Conservation (phyloP, 1,140 invertebrate genomes). For the Neodiprion pinetum region DNA sequence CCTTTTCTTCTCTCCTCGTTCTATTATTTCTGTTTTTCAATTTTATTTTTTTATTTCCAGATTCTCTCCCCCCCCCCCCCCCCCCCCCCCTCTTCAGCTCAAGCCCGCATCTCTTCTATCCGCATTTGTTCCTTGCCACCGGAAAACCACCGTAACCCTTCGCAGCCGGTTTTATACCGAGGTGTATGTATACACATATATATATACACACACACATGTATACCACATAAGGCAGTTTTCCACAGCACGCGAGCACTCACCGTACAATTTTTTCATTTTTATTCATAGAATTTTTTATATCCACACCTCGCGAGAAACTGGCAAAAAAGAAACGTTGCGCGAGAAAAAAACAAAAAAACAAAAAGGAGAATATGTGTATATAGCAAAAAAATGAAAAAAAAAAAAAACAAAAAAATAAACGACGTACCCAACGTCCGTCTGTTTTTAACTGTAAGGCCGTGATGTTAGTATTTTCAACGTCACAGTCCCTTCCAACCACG, state of each 20-base stretch:
- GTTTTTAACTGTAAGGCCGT: too few relatives aligned
- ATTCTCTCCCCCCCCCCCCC: too few relatives aligned
- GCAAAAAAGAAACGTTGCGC: not conserved
- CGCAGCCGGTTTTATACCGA: too few relatives aligned
- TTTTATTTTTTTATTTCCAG: too few relatives aligned
- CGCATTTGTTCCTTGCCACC: not conserved
- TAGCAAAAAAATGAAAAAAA: not conserved
- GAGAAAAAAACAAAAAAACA: not conserved
- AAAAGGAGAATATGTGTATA: not conserved
- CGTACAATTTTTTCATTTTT: conserved; percentile 21
- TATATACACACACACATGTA: too few relatives aligned
- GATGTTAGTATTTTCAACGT: not conserved
- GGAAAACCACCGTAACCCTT: too few relatives aligned
- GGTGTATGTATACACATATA: too few relatives aligned
- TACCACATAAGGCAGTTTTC: too few relatives aligned
- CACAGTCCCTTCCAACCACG: not conserved
- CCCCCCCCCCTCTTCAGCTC: not conserved
- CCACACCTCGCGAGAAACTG: not conserved
- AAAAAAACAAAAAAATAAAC: not conserved
- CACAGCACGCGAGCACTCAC: not conserved
- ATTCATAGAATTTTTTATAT: conserved; percentile 22
- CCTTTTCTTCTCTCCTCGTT: not conserved
- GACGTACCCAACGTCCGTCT: not conserved
- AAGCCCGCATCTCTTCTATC: not conserved
- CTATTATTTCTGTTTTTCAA: too few relatives aligned